Conservation (phyloP, 2,113 vertebrate species). For the Ophthalmotilapia sp. region DNA sequence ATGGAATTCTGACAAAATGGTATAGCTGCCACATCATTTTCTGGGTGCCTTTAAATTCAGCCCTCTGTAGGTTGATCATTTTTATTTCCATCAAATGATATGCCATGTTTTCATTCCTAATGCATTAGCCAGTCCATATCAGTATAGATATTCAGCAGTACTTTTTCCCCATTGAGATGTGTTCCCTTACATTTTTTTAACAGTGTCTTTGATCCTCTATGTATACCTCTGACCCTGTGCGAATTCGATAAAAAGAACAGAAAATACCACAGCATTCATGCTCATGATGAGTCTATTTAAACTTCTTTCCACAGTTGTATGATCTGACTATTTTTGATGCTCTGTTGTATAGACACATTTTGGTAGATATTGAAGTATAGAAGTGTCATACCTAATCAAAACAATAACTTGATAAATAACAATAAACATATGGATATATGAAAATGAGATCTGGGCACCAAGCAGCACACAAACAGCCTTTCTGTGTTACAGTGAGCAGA, state of each 20-base stretch:
- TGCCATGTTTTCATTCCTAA: not conserved
- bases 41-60: not conserved
- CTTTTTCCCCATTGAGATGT: not conserved
- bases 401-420: not conserved
- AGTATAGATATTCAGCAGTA: not conserved
- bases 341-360: not conserved
- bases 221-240: not conserved
- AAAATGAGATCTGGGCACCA: not conserved
- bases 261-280: not conserved
- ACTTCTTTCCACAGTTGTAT: not conserved
- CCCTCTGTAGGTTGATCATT: not conserved
- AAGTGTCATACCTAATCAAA: not conserved
- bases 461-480: not conserved
- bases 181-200: not conserved
- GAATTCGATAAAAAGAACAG: not conserved
- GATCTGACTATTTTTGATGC: not conserved
- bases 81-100: not conserved
- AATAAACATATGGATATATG: not conserved
- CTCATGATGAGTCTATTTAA: not conserved
- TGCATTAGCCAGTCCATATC: not conserved
- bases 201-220: not conserved
- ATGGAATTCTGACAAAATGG: not conserved
- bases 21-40: not conserved
- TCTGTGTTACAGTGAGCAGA: not conserved
- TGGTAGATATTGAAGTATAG: not conserved